Evolutionary conservation across 2,113 vertebrate genomes (phyloP), one percentile per base, ranked within the genome.

Genomic region (Cricetomys ansorgei): DNA sequence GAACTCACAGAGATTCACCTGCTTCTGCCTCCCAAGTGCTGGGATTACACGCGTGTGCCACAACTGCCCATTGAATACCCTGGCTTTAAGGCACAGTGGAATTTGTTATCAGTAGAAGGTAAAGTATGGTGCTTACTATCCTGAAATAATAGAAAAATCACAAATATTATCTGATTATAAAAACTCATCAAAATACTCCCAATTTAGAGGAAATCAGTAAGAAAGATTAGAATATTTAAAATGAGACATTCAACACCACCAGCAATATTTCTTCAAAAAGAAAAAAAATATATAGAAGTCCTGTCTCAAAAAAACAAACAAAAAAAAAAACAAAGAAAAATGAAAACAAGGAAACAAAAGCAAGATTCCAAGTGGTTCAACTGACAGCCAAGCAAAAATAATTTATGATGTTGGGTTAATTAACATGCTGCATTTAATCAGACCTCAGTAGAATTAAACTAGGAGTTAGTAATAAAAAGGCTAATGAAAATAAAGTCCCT

Each of bases 161-260:
- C 6, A 50, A 43, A 48, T 40, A 76, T 27, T 53, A 48, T 65
- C 83, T 64, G 40, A 72, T 45, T 81, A 83, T 62, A 89, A 65
- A 37, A 55, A 43, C 25, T 94, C 72, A 95, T 88, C 53, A 34
- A 34, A 45, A 50, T 64, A 87, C 79, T 59, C 65, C 53, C 43
- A 80, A 87, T 7, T 72, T 55, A 91, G 2, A 79, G 37, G 9
- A 40, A 79, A 64, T 65, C 81, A 70, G 29, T 43, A 55, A 79
- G 65, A 87, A 95, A 79, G 70, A 43, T 53, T 15, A 29, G 27
- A 72, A 80, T 64, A 80, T 53, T 80, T 90, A 77, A 91, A 94
- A 87, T 23, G 27, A 9, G 62, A 43, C 65, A 55, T 34, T n/a
- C 53, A 45, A 67, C 50, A 45, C 37, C 19, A 84, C 37, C 19